phyloP scores from a whole-genome alignment of 2,113 vertebrate species.

The Micromys minutus region DNA sequence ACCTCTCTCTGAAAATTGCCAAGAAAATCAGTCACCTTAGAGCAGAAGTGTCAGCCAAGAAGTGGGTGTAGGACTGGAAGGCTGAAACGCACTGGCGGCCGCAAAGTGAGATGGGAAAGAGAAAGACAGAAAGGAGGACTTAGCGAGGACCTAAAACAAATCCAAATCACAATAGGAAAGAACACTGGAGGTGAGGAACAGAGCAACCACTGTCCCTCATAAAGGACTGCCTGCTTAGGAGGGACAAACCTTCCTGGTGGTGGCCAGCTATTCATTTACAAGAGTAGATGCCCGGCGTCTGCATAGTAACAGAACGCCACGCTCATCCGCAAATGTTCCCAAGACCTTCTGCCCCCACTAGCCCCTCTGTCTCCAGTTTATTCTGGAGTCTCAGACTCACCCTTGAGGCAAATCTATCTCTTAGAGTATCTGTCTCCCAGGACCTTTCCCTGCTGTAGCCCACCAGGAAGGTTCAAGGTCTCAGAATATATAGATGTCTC shows the following conservation, averaged over 20 bases:
- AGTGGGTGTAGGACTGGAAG: constrained; percentile 89
- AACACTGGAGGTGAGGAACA: not conserved
- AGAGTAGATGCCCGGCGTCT: accelerated
- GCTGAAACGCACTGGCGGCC: constrained; percentile 89
- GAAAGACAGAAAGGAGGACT: constrained; percentile 78
- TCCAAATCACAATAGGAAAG: not conserved
- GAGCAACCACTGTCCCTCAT: not conserved
- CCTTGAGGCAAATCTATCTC: not conserved
- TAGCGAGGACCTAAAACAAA: constrained; percentile 20
- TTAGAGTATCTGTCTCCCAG: not conserved
- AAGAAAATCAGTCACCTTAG: constrained; percentile 92
- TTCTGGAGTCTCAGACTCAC: not conserved
- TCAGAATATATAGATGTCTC: constrained; percentile 57
- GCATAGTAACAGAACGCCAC: not conserved
- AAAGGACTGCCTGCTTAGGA: not conserved
- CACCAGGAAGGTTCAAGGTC: constrained; percentile 76
- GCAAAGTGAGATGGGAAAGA: constrained; percentile 81
- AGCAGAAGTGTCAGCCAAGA: constrained; percentile 90
- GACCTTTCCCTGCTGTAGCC: not conserved
- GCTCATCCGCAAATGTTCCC: not conserved
- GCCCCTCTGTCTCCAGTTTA: not conserved
- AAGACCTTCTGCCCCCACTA: not conserved
- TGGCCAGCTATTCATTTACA: too few relatives aligned
- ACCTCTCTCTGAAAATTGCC: constrained; percentile 77
- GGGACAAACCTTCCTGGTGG: constrained; percentile 68